Conservation (phyloP, 2,888 invertebrate genomes). For the Agrotis exclamationis region DNA sequence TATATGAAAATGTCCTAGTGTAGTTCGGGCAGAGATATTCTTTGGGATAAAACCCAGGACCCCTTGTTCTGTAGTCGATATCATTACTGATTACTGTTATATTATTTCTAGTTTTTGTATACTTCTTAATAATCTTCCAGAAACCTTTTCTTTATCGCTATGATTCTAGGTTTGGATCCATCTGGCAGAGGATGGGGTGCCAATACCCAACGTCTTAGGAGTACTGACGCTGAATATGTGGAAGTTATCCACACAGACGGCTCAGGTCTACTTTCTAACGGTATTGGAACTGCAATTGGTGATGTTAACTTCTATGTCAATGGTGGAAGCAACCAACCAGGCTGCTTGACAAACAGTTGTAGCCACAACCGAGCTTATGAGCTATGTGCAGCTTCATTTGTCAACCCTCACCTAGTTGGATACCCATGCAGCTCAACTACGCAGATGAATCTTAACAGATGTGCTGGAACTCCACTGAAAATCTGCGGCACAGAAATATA, state of each 20-base stretch:
- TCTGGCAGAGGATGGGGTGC: slow-evolving; percentile 72
- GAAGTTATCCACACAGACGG: slow-evolving; percentile 84
- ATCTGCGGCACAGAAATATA: slow-evolving; percentile 72
- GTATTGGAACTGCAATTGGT: slow-evolving; percentile 94
- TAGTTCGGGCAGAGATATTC: too few relatives aligned
- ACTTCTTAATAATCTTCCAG: too few relatives aligned
- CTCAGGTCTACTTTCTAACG: slow-evolving; percentile 78
- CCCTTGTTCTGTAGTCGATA: too few relatives aligned
- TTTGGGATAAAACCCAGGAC: too few relatives aligned
- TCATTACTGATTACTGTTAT: too few relatives aligned
- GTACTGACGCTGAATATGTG: slow-evolving; percentile 77
- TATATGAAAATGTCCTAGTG: too few relatives aligned
- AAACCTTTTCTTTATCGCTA: background rate
- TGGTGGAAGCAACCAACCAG: slow-evolving; percentile 93
- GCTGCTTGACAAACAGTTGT: slow-evolving; percentile 75
- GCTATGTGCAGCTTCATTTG: slow-evolving; percentile 74
- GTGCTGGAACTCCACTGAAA: slow-evolving; percentile 67
- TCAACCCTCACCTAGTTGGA: slow-evolving; percentile 66
- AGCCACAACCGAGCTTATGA: slow-evolving; percentile 79
- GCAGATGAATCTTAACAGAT: slow-evolving; percentile 72
- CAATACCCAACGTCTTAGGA: slow-evolving; percentile 66
- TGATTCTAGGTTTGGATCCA: slow-evolving; percentile 76
- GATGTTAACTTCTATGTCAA: slow-evolving; percentile 97
- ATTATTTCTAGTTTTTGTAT: too few relatives aligned
- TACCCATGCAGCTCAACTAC: slow-evolving; percentile 66